Conservation (phyloP, 2,113 vertebrate genomes). For the Desmodus rotundus region DNA sequence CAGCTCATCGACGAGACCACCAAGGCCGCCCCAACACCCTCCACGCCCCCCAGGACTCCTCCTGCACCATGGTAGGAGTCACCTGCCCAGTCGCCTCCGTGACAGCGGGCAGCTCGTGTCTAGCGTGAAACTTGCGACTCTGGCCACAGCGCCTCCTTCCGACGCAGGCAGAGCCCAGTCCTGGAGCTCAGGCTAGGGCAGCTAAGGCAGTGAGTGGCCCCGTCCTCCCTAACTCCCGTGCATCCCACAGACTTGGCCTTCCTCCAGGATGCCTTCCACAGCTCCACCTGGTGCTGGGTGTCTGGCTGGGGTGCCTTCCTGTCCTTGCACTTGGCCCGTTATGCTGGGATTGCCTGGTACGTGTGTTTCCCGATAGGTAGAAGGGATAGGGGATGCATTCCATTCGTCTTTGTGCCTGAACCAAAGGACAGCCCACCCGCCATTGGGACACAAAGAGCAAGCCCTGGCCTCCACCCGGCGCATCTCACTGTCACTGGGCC, state of each 20-base stretch:
- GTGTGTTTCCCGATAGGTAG: not conserved
- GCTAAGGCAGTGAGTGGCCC: not conserved
- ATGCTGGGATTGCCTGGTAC: not conserved
- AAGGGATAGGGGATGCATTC: not conserved
- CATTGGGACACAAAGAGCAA: not conserved
- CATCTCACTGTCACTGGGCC: not conserved
- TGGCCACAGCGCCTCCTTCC: not conserved
- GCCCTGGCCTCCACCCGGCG: not conserved
- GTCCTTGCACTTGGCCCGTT: not conserved
- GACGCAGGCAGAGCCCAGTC: no score
- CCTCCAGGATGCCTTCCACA: not conserved
- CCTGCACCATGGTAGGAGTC: not conserved
- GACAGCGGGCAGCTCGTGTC: not conserved
- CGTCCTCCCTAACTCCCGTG: not conserved
- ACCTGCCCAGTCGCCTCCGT: no score
- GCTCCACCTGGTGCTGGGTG: not conserved
- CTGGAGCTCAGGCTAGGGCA: not conserved
- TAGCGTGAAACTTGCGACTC: no score
- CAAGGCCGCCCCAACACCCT: fast-evolving
- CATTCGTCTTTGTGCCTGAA: not conserved
- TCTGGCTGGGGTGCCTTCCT: not conserved
- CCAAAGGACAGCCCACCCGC: not conserved
- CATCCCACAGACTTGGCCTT: no score
- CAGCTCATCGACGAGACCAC: not conserved
- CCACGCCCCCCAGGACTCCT: not conserved